Conservation (phyloP, 2,797 vertebrate genomes). For the Gymnocypris eckloni region DNA sequence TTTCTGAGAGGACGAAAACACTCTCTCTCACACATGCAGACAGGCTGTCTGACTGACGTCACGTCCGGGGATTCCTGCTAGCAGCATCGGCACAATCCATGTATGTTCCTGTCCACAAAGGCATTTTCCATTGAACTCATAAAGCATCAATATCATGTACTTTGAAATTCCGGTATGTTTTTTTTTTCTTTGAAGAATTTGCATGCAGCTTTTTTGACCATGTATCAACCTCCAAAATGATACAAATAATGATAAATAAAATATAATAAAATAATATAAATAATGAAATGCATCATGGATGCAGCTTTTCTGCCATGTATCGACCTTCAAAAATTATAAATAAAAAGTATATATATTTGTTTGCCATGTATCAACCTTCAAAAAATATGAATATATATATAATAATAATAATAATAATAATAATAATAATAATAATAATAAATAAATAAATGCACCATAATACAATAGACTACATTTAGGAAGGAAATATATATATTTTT, state of each 20-base stretch:
- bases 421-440: too few relatives aligned
- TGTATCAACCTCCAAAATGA: background rate
- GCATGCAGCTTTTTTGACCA: background rate
- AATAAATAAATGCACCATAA: too few relatives aligned
- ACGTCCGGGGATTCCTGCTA: slow-evolving; percentile 14
- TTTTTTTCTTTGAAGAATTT: background rate
- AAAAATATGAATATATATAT: too few relatives aligned
- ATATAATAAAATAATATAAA: too few relatives aligned
- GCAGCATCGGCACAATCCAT: background rate
- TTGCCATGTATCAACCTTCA: too few relatives aligned
- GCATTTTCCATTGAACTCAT: background rate
- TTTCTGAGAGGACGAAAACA: slow-evolving; percentile 5
- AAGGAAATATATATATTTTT: too few relatives aligned
- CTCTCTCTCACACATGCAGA: background rate
- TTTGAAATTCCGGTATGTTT: background rate
- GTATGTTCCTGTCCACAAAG: background rate
- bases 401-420: too few relatives aligned
- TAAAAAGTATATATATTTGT: too few relatives aligned
- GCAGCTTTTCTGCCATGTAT: too few relatives aligned
- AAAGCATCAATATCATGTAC: background rate
- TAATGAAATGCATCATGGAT: background rate
- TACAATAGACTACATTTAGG: too few relatives aligned
- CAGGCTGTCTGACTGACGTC: slow-evolving; percentile 5
- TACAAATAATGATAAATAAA: too few relatives aligned
- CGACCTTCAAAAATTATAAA: too few relatives aligned